Conservation (phyloP, 2,888 invertebrate genomes). For the Pristionchus fissidentatus region DNA sequence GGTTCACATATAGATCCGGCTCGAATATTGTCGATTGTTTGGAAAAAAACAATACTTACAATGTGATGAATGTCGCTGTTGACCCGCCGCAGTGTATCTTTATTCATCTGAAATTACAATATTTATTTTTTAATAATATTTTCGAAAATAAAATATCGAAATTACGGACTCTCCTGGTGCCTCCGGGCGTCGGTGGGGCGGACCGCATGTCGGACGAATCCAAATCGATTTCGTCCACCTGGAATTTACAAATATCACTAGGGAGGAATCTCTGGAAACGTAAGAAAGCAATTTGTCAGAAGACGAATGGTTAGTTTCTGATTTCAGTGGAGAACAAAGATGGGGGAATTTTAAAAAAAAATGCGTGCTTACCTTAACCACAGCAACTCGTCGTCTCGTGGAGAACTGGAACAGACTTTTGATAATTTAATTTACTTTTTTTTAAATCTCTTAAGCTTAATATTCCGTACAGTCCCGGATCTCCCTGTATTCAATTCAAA, state of each 20-base stretch:
- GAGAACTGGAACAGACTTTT: slow-evolving; percentile 71
- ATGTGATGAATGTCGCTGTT: slow-evolving; percentile 44
- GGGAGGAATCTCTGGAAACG: background rate
- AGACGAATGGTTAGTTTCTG: no score
- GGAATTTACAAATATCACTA: background rate
- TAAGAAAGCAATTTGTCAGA: no score
- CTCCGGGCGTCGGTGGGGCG: background rate
- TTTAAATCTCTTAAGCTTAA: no score
- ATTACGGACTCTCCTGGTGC: slow-evolving; percentile 12
- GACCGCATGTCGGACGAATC: background rate
- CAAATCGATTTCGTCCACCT: slow-evolving; percentile 11
- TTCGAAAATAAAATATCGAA: background rate
- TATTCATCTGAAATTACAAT: background rate
- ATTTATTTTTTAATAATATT: background rate
- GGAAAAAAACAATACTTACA: background rate
- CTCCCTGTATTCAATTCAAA: background rate
- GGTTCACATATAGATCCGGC: no score
- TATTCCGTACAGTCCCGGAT: no score
- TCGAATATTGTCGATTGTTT: background rate
- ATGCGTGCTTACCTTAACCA: slow-evolving; percentile 59
- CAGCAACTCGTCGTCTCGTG: slow-evolving; percentile 64
- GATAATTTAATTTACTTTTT: no score
- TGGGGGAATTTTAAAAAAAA: background rate
- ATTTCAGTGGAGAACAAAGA: background rate
- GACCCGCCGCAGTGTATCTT: slow-evolving; percentile 8